These are phyloP conservation scores for Argyresthia albistria DNA, from an alignment of 2,888 invertebrate genomes.

Conservation along the genomic window DNA sequence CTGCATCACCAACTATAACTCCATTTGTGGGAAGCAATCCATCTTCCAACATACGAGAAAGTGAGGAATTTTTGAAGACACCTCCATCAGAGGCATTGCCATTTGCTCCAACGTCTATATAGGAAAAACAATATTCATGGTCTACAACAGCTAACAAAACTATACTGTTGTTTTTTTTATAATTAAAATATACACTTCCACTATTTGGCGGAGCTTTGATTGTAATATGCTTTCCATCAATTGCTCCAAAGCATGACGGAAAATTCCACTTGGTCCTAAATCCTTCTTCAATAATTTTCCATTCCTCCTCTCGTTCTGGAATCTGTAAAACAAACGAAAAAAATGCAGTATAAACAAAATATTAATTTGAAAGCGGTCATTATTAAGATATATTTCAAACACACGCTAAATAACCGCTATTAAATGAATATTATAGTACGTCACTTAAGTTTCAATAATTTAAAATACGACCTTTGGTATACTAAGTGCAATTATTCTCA, in stretches of 20 bases:
- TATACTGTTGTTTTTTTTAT: conserved; percentile 17
- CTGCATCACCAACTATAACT: conserved; percentile 15
- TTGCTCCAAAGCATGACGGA: conserved; percentile 21
- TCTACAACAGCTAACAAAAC: conserved; percentile 17
- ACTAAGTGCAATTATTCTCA: neutral
- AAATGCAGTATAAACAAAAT: neutral
- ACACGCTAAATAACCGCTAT: neutral
- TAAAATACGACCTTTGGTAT: conserved; percentile 5
- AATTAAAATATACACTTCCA: conserved; percentile 21
- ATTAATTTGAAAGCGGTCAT: neutral
- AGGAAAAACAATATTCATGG: conserved; percentile 14
- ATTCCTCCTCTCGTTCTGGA: conserved; percentile 16
- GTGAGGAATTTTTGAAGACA: conserved; percentile 15
- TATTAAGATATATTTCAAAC: conserved; percentile 3
- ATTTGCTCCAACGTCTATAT: conserved; percentile 16
- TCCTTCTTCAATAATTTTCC: conserved; percentile 18
- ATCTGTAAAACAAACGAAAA: conserved; percentile 19
- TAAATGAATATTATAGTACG: neutral
- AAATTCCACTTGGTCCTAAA: conserved; percentile 24
- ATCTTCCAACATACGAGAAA: conserved; percentile 15
- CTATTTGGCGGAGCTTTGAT: conserved; percentile 18
- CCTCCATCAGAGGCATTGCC: conserved; percentile 14
- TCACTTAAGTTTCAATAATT: conserved; percentile 11
- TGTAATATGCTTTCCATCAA: conserved; percentile 25
- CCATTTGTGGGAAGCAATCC: conserved; percentile 14